Percentiles rank a stretch among this genome's conserved stretches.
These are phyloP conservation scores for Danaus plexippus DNA, from an alignment of 1,140 invertebrate species.

Conservation along the genomic window DNA sequence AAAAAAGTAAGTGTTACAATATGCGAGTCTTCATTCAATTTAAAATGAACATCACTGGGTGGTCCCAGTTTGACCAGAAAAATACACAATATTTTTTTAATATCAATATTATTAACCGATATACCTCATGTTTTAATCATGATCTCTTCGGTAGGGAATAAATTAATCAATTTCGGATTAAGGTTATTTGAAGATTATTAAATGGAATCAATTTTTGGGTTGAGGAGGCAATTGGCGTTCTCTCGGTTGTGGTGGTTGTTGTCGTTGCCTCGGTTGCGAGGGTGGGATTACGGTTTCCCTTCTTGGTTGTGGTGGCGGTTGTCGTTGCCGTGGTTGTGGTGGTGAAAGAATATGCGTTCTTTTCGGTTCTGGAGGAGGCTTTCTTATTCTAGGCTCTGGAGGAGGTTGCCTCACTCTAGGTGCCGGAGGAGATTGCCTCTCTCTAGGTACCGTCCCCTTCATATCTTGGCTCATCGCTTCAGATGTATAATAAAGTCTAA, in stretches of 20 bases:
- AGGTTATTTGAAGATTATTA: conserved; percentile 1
- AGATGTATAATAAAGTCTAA: too few species aligned
- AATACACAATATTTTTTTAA: too few species aligned
- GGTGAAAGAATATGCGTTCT: conserved; percentile 26
- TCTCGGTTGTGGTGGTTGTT: conserved; percentile 26
- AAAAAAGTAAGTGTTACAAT: too few species aligned
- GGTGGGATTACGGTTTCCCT: too few species aligned
- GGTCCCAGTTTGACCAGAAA: too few species aligned
- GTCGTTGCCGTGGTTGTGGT: conserved; percentile 34
- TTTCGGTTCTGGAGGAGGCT: conserved; percentile 37
- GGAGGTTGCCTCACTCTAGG: conserved; percentile 33
- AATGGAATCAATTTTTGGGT: conserved; percentile 13
- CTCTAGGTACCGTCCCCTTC: too few species aligned
- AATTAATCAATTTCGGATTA: neutral
- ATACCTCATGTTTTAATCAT: neutral
- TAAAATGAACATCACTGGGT: too few species aligned
- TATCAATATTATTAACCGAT: too few species aligned
- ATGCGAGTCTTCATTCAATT: too few species aligned
- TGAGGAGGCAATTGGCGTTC: conserved; percentile 25
- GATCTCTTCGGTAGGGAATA: neutral
- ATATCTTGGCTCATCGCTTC: too few species aligned
- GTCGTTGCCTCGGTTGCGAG: conserved; percentile 11
- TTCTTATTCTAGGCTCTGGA: conserved; percentile 32
- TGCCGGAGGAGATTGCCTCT: conserved; percentile 1
- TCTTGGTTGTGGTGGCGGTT: conserved; percentile 25